Base-by-base conservation (phyloP, 1,140 invertebrate genomes). In the Popillia japonica region DNA sequence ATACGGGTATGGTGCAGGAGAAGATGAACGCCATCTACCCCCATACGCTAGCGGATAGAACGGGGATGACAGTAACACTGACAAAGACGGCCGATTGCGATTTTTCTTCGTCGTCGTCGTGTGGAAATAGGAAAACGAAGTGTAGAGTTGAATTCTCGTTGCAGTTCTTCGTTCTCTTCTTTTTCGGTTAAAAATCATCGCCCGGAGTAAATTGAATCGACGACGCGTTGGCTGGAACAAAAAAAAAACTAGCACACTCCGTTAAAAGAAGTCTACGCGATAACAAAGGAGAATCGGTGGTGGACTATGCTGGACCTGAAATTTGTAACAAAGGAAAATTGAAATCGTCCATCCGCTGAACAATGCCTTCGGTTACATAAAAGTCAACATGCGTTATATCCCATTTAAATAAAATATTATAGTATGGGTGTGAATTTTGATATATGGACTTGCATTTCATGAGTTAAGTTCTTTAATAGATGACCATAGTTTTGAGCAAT, bases 141-240 rank as follows among this genome's bases (percentile, higher is more conserved):
- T 10, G 44, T 10, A 11, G 17, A 7, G 44, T n/a, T 48, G 44
- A 48, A 48, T 11, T 48, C 44, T 10, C 44, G 44, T 48, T 9
- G 17, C 11, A 48, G 44, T 10, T 48, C 11, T 48, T 48, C 44
- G 4, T n/a, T 48, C 44, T 20, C 17, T 22, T 27, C 61, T 11
- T 61, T 22, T 17, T 11, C 61, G 61, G 61, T 64, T 64, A 64
- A 64, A 64, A 64, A 64, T 64, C 61, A 64, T 64, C 61, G 61
- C 11, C n/a, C 61, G 61, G 61, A 17, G 61, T 20, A 64, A 64
- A 64, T 64, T 64, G 20, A 64, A 64, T 64, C 22, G 61, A 9
- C 23, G 17, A 22, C 20, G 61, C 61, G 61, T 64, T 64, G 4
- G 61, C 6, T 17, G 61, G 22, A 64, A 64, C 44, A 64, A 59